Conservation (phyloP, 2,888 invertebrate genomes). For the Eudasyphora cyanicolor region DNA sequence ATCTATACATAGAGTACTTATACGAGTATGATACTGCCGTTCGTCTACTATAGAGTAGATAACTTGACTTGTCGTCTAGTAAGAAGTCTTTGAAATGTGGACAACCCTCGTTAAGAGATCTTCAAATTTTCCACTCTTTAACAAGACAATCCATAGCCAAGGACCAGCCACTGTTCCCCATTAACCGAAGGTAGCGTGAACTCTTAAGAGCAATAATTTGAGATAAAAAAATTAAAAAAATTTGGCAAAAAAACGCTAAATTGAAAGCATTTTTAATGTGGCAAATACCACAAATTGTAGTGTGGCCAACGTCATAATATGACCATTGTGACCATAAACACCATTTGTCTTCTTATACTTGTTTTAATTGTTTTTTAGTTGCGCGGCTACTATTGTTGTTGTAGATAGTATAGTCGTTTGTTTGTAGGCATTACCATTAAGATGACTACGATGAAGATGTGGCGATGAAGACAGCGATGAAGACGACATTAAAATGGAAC, state of each 20-base stretch:
- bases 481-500: neutral
- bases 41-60: too few relatives aligned
- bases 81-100: too few relatives aligned
- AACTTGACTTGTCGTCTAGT: too few relatives aligned
- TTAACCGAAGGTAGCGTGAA: neutral
- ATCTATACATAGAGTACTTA: too few relatives aligned
- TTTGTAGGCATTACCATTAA: neutral
- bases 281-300: constrained; percentile 21
- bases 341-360: constrained; percentile 33
- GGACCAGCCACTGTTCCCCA: neutral
- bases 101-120: too few relatives aligned
- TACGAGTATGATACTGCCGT: too few relatives aligned
- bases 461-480: neutral
- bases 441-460: neutral
- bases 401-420: too few relatives aligned
- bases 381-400: neutral
- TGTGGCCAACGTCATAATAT: constrained; percentile 42
- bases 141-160: neutral
- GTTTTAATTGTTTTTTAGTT: constrained; percentile 6
- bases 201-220: too few relatives aligned
- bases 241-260: constrained; percentile 21
- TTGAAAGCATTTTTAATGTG: constrained; percentile 26
- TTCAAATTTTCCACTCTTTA: too few relatives aligned
- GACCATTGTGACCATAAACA: constrained; percentile 36
- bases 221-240: neutral